A percentile compares a stretch with the other conserved stretches of the same genome.
Conservation (phyloP, 2,797 vertebrate species). For the Eulemur rubriventer region DNA sequence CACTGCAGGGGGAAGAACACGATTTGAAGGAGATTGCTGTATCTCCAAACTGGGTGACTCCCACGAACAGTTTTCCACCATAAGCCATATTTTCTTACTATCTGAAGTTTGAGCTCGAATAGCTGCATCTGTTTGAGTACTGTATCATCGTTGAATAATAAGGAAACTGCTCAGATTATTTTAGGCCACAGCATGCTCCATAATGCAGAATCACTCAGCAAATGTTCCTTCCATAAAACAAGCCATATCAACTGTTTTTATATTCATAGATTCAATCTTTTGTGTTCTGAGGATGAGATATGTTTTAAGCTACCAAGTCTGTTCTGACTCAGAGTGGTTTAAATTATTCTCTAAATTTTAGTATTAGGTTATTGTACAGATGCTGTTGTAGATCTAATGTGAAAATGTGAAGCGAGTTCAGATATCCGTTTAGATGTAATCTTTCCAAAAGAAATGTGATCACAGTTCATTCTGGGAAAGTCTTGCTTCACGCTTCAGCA, state of each 20-base stretch:
- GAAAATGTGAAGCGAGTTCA: not conserved
- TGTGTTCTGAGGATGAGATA: conserved; percentile 64
- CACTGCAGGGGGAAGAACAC: not conserved
- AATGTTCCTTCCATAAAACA: conserved; percentile 58
- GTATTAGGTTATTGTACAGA: not conserved
- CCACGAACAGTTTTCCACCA: not conserved
- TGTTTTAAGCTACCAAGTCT: conserved; percentile 58
- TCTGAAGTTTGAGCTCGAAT: conserved; percentile 27
- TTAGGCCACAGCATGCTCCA: conserved; percentile 5
- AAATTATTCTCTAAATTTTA: conserved; percentile 31
- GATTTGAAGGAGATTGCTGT: not conserved
- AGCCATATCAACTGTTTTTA: conserved; percentile 43
- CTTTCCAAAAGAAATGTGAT: conserved; percentile 14
- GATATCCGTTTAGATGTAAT: not conserved
- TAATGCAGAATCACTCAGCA: conserved; percentile 36
- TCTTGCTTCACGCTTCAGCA: conserved; percentile 16
- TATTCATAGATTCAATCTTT: conserved; percentile 68
- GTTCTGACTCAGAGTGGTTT: conserved; percentile 48
- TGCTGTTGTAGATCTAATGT: not conserved
- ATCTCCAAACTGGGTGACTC: not conserved
- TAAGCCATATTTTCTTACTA: conserved; percentile 36
- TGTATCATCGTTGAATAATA: conserved; percentile 41
- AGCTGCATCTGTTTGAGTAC: conserved; percentile 33
- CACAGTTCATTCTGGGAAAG: conserved; percentile 43
- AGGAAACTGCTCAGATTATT: conserved; percentile 57